These are phyloP conservation scores for Channa argus DNA, from an alignment of 2,113 vertebrate species.

Conservation along the genomic window DNA sequence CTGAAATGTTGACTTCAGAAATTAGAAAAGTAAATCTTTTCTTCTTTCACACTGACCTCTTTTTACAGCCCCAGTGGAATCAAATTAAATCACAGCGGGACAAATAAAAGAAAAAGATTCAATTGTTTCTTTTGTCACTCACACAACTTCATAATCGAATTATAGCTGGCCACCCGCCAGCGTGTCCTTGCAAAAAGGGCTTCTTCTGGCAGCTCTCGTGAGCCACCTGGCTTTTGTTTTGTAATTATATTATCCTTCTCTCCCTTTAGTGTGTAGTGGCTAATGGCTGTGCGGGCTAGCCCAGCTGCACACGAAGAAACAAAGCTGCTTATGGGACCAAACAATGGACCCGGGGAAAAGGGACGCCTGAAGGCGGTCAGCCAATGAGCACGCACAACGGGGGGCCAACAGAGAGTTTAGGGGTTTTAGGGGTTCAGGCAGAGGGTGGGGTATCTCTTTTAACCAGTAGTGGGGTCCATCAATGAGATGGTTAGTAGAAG, in stretches of 20 bases:
- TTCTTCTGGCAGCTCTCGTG: constrained; percentile 69
- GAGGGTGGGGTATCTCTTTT: constrained; percentile 56
- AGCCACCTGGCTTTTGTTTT: constrained; percentile 85
- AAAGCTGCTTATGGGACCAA: constrained; percentile 82
- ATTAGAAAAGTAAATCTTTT: constrained; percentile 82
- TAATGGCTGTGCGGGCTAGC: constrained; percentile 79
- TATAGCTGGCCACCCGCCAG: constrained; percentile 82
- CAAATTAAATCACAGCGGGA: constrained; percentile 77
- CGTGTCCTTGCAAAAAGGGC: constrained; percentile 69
- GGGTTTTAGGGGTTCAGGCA: constrained; percentile 70
- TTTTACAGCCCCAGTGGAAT: constrained; percentile 70
- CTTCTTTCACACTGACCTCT: constrained; percentile 69
- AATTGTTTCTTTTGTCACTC: constrained; percentile 82
- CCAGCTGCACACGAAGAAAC: constrained; percentile 85
- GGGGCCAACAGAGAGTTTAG: constrained; percentile 78
- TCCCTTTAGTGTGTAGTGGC: constrained; percentile 76
- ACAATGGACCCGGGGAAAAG: constrained; percentile 80
- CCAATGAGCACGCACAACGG: constrained; percentile 80
- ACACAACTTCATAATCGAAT: constrained; percentile 84
- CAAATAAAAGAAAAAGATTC: constrained; percentile 79
- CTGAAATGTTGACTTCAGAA: constrained; percentile 69
- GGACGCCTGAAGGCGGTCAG: constrained; percentile 83
- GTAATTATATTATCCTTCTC: constrained; percentile 83
- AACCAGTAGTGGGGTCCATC: constrained; percentile 61
- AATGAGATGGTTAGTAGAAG: constrained; percentile 68